Conservation (phyloP, 1,140 invertebrate species). For the Hycleus phaleratus region DNA sequence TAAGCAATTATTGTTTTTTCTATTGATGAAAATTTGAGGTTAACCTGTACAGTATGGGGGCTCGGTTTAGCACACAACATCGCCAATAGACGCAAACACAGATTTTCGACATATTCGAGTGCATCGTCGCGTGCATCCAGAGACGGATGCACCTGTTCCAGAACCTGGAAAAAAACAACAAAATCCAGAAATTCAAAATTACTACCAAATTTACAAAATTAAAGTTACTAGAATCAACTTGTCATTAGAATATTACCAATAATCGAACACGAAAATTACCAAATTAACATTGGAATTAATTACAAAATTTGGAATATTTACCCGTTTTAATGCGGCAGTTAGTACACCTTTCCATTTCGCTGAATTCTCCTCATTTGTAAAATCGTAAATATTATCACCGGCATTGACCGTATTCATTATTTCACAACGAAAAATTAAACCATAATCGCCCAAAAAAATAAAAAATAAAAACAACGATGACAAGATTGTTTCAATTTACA, state of each 20-base stretch:
- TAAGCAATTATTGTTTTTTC: too few relatives aligned
- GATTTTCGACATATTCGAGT: conserved; percentile 83
- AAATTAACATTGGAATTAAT: too few relatives aligned
- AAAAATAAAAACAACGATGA: too few relatives aligned
- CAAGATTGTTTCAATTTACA: too few relatives aligned
- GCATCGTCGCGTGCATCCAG: conserved; percentile 83
- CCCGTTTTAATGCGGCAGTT: conserved; percentile 69
- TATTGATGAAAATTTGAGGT: too few relatives aligned
- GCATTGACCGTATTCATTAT: conserved; percentile 33
- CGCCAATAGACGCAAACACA: conserved; percentile 79
- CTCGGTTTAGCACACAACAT: conserved; percentile 82
- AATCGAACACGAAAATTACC: too few relatives aligned
- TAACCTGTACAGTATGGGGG: conserved; percentile 63
- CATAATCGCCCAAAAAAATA: too few relatives aligned
- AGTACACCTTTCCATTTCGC: conserved; percentile 86
- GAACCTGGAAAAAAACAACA: conserved; percentile 53
- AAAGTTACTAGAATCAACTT: too few relatives aligned
- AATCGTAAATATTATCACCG: conserved; percentile 67
- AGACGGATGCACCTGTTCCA: conserved; percentile 84
- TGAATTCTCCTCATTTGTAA: conserved; percentile 78
- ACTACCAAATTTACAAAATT: too few relatives aligned
- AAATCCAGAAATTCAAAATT: too few relatives aligned
- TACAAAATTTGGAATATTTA: conserved; percentile 31
- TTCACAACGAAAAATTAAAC: not conserved
- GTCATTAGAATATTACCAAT: too few relatives aligned